A percentile compares a stretch with the other conserved stretches of the same genome.
Conservation (phyloP, 2,797 vertebrate species). For the Leptatherina wallacei region DNA sequence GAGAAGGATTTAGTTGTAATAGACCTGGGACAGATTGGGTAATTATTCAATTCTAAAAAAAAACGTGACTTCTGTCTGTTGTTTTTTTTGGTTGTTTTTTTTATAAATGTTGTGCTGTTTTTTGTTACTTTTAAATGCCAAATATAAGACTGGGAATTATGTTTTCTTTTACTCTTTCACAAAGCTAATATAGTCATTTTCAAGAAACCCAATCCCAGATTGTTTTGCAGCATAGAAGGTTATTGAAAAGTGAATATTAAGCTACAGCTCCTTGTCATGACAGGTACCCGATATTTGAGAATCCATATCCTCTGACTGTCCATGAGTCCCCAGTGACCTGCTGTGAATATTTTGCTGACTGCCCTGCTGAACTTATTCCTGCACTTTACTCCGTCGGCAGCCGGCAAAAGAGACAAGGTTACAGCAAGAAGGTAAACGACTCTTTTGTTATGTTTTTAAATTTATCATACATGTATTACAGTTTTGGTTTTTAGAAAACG, state of each 20-base stretch:
- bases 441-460: not conserved
- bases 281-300: slow-evolving; percentile 99
- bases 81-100: not conserved
- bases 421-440: slow-evolving; percentile 94
- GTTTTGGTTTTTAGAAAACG: not conserved
- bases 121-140: not conserved
- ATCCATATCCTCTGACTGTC: slow-evolving; percentile 94
- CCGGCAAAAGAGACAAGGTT: slow-evolving; percentile 96
- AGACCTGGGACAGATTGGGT: slow-evolving; percentile 98
- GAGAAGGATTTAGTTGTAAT: slow-evolving; percentile 98
- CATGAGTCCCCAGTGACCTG: slow-evolving; percentile 98
- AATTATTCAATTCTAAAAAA: slow-evolving; percentile 66
- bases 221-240: not conserved
- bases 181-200: not conserved
- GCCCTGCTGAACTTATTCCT: slow-evolving; percentile 95
- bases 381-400: slow-evolving; percentile 96
- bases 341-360: slow-evolving; percentile 97
- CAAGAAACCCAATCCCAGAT: not conserved
- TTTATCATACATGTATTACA: not conserved
- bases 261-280: slow-evolving; percentile 9
- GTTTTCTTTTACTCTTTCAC: no score
- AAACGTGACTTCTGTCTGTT: not conserved
- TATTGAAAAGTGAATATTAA: not conserved
- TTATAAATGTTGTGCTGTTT: not conserved
- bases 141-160: not conserved